Conservation (phyloP, 1,140 invertebrate species). For the Halesus radiatus region DNA sequence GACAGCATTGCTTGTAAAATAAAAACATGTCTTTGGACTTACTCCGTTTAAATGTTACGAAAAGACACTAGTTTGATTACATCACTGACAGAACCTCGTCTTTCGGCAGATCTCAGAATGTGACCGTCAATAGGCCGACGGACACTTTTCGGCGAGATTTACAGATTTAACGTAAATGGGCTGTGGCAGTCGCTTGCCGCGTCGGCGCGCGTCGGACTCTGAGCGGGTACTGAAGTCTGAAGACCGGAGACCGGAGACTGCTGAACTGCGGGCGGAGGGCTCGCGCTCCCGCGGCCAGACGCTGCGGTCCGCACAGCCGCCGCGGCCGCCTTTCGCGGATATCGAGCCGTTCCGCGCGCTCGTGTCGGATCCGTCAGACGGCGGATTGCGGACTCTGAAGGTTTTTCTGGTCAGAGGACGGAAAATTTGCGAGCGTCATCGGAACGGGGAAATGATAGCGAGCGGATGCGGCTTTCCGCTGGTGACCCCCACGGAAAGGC, state of each 20-base stretch:
- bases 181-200: not conserved
- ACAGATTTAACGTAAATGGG: too few relatives aligned
- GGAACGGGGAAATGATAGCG: constrained; percentile 19
- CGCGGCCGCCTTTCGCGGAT: not conserved
- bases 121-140: constrained; percentile 15
- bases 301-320: not conserved
- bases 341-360: not conserved
- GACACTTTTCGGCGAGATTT: not conserved
- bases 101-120: constrained; percentile 19
- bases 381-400: too few relatives aligned
- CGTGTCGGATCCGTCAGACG: constrained; percentile 2
- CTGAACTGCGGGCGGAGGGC: not conserved
- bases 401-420: not conserved
- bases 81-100: constrained; percentile 39
- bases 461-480: constrained; percentile 7
- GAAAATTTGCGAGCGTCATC: constrained; percentile 22
- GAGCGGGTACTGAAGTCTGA: not conserved
- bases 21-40: constrained; percentile 41
- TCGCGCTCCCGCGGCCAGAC: too few relatives aligned
- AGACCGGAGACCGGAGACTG: not conserved
- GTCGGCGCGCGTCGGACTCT: constrained; percentile 10
- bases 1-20: constrained; percentile 35
- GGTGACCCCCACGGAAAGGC: too few relatives aligned
- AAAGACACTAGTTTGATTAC: constrained; percentile 41
- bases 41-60: constrained; percentile 39